phyloP scores from a whole-genome alignment of 2,113 vertebrate genomes.

The Narcine bancroftii region DNA sequence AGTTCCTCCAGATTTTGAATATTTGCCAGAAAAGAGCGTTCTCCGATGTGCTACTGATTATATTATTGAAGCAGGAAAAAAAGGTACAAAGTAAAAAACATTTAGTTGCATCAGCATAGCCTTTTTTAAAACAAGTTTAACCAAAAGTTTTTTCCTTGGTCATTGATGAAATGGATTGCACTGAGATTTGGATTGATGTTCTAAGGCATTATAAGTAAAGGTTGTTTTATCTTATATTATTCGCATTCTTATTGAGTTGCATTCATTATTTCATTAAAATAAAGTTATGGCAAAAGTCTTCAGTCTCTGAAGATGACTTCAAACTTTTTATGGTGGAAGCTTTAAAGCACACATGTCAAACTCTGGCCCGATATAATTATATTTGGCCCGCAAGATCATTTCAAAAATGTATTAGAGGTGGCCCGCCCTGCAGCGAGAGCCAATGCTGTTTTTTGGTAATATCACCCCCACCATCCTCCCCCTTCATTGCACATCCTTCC shows the following conservation, averaged over 20 bases:
- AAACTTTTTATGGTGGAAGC: neutral
- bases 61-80: conserved; percentile 72
- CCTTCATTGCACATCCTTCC: no score
- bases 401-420: no score
- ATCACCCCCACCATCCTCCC: no score
- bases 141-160: neutral
- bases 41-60: conserved; percentile 71
- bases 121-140: neutral
- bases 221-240: neutral
- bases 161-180: neutral
- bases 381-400: no score
- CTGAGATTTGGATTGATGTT: neutral
- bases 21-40: conserved; percentile 81
- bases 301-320: neutral
- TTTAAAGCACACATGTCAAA: no score
- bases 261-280: neutral
- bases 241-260: neutral
- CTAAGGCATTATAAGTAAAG: neutral
- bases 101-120: neutral
- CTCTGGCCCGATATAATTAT: no score
- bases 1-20: conserved; percentile 89
- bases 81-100: conserved; percentile 57
- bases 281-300: neutral
- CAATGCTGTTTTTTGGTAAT: no score
- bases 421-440: no score